Percentiles rank a stretch among this genome's conserved stretches.
phyloP scores from a whole-genome alignment of 2,888 invertebrate species.

The Cenopis cana region DNA sequence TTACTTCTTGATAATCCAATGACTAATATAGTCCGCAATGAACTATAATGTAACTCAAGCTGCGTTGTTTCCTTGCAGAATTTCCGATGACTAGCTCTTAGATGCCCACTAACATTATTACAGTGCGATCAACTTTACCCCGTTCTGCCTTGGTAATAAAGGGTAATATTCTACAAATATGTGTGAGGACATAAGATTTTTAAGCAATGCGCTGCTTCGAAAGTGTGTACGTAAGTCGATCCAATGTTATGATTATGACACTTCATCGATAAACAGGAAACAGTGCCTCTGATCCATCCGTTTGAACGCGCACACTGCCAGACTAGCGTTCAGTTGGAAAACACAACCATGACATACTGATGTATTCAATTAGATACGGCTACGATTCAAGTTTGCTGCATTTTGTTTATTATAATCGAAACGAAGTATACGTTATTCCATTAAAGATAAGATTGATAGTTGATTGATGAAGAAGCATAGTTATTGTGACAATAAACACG shows the following conservation, averaged over 20 bases:
- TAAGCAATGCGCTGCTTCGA: not conserved
- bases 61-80: not conserved
- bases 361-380: not conserved
- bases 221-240: slow-evolving; percentile 9
- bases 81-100: slow-evolving; percentile 13
- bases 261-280: slow-evolving; percentile 2
- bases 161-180: not conserved
- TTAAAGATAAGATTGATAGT: not conserved
- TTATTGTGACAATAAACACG: not conserved
- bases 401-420: not conserved
- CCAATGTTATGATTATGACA: slow-evolving; percentile 33
- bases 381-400: not conserved
- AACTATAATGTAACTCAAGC: not conserved
- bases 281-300: not conserved
- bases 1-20: not conserved
- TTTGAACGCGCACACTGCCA: not conserved
- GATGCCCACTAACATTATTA: not conserved
- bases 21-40: not conserved
- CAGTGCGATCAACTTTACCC: not conserved
- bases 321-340: slow-evolving; percentile 3
- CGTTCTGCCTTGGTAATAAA: not conserved
- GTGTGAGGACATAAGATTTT: not conserved
- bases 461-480: not conserved
- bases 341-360: not conserved
- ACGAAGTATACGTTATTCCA: not conserved